phyloP scores from a whole-genome alignment of 2,888 invertebrate genomes.

The Drosophila pseudotakahashii region DNA sequence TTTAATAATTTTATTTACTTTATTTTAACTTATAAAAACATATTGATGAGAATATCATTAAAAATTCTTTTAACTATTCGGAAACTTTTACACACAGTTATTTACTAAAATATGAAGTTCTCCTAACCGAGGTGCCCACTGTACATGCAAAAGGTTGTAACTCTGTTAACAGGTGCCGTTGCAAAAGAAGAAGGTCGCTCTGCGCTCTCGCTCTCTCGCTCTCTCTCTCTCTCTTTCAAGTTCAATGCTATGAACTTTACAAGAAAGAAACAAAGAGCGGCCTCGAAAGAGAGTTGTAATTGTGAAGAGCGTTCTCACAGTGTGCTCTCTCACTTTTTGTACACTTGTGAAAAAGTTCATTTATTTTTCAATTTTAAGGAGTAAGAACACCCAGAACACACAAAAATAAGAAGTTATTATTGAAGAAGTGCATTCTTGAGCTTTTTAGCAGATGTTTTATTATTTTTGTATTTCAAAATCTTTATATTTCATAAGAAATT shows the following conservation, averaged over 20 bases:
- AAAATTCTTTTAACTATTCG: too few relatives aligned
- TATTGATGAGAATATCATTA: too few relatives aligned
- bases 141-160: slow-evolving; percentile 39
- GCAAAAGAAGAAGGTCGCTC: slow-evolving; percentile 45
- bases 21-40: too few relatives aligned
- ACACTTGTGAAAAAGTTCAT: background rate
- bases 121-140: background rate
- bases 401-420: too few relatives aligned
- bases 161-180: slow-evolving; percentile 71
- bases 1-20: too few relatives aligned
- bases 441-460: too few relatives aligned
- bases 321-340: slow-evolving; percentile 17
- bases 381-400: too few relatives aligned
- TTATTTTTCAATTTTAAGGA: background rate
- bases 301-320: slow-evolving; percentile 52
- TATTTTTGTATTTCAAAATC: too few relatives aligned
- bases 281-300: slow-evolving; percentile 45
- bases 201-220: background rate
- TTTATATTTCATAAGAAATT: too few relatives aligned
- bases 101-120: background rate
- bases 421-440: too few relatives aligned
- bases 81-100: too few relatives aligned
- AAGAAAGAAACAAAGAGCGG: slow-evolving; percentile 5
- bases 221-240: slow-evolving; percentile 55
- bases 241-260: slow-evolving; percentile 71